Percentiles rank a stretch among this genome's conserved stretches.
phyloP scores from a whole-genome alignment of 2,113 vertebrate species.

The Amia ocellicauda region DNA sequence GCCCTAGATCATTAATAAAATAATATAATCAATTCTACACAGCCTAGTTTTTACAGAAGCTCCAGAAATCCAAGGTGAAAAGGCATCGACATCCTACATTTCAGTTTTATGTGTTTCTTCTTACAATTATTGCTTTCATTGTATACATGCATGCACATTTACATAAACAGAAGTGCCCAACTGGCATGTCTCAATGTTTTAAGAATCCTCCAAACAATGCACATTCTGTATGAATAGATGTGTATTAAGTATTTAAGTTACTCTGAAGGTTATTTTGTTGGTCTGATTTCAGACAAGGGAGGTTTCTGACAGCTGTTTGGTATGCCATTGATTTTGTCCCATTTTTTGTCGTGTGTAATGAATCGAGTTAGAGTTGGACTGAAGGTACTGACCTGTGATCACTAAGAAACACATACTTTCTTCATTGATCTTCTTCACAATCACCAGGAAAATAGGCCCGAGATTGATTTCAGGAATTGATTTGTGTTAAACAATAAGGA shows the following conservation, averaged over 20 bases:
- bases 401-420: neutral
- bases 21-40: constrained; percentile 58
- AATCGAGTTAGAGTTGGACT: neutral
- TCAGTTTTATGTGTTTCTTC: no score
- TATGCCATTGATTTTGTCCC: neutral
- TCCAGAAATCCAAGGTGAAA: no score
- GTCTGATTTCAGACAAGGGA: neutral
- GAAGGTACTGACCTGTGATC: constrained; percentile 2
- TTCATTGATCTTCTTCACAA: constrained; percentile 2
- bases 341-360: neutral
- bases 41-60: constrained; percentile 26
- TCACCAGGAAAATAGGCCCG: neutral
- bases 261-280: neutral
- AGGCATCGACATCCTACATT: no score
- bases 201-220: no score
- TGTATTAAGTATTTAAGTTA: neutral
- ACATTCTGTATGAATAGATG: no score
- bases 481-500: constrained; percentile 1
- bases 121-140: neutral
- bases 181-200: no score
- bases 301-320: neutral
- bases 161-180: no score
- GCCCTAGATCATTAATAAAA: constrained; percentile 65
- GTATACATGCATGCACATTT: no score
- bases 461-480: constrained; percentile 1